Conservation (phyloP, 30 jellyfish, hydroid and myxozoan species). For the Nemopilema nomurai region DNA sequence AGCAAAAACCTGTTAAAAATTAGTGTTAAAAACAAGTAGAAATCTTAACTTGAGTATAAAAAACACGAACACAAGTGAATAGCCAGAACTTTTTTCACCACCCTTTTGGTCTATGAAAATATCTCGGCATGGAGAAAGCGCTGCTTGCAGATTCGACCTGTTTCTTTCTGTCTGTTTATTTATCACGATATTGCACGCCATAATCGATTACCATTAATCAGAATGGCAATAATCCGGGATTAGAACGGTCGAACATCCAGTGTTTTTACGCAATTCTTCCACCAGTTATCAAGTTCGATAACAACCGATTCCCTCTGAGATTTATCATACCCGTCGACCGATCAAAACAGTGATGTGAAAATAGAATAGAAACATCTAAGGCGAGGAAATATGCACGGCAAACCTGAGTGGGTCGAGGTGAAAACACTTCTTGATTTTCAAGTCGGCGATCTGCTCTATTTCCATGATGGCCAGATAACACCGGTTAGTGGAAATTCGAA, state of each 20-base stretch:
- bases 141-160: too few relatives aligned
- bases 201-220: neutral
- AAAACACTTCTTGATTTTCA: neutral
- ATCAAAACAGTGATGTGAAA: neutral
- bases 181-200: neutral
- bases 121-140: too few relatives aligned
- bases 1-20: too few relatives aligned
- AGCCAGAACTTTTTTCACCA: too few relatives aligned
- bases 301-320: neutral
- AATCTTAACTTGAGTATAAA: too few relatives aligned
- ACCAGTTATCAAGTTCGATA: neutral
- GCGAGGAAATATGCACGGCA: neutral
- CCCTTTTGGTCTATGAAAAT: too few relatives aligned
- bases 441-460: neutral
- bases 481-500: neutral
- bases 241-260: neutral
- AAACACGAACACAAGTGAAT: too few relatives aligned
- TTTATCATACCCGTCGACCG: neutral
- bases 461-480: neutral
- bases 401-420: slow-evolving; percentile 5
- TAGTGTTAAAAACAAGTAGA: too few relatives aligned
- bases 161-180: neutral
- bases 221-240: neutral
- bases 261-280: neutral
- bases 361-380: neutral